Percentiles rank a stretch among this genome's conserved stretches.
Conservation (phyloP, 2,888 invertebrate genomes). For the Argyra leucocephala region DNA sequence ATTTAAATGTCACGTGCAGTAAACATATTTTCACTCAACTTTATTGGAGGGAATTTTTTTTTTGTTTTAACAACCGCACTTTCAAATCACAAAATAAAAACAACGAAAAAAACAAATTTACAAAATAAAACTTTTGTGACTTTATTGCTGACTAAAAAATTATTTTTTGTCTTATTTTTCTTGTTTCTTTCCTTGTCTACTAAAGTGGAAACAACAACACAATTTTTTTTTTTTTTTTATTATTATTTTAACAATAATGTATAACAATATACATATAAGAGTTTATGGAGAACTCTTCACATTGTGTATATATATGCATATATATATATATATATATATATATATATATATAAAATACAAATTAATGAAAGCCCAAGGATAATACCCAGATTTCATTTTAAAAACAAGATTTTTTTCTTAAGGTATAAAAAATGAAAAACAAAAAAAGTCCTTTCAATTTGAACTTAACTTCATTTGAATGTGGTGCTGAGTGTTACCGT, state of each 20-base stretch:
- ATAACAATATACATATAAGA: neutral
- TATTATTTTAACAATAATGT: neutral
- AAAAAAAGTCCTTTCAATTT: neutral
- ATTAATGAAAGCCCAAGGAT: too few relatives aligned
- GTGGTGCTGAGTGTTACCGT: too few relatives aligned
- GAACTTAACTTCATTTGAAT: too few relatives aligned
- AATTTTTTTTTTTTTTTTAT: too few relatives aligned
- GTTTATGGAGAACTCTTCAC: neutral
- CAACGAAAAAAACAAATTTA: neutral
- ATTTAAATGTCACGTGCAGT: constrained; percentile 6
- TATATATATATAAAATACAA: too few relatives aligned
- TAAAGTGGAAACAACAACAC: too few relatives aligned
- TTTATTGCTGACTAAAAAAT: neutral
- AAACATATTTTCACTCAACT: neutral
- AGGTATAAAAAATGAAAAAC: neutral
- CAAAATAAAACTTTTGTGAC: neutral
- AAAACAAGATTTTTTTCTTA: neutral
- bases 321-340: neutral
- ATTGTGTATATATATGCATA: neutral
- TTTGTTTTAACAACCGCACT: neutral
- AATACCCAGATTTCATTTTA: neutral
- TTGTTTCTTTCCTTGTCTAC: too few relatives aligned
- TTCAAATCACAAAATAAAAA: neutral
- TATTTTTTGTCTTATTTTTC: too few relatives aligned
- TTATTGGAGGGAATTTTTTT: neutral